These are phyloP conservation scores for Protosalanx chinensis DNA, from an alignment of 2,797 vertebrate genomes.

Conservation along the genomic window DNA sequence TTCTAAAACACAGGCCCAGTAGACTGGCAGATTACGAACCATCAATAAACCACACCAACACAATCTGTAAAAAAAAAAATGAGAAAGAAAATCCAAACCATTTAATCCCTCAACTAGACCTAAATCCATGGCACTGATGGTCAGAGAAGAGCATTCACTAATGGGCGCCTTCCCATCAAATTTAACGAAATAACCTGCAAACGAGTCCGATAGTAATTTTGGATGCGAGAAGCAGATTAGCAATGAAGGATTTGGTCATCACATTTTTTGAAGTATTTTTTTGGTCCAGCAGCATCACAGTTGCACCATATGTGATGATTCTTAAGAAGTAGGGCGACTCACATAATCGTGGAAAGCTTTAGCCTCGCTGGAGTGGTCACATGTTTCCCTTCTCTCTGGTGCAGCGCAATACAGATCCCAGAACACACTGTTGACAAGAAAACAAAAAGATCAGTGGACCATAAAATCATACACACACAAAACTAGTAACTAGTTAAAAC, in stretches of 20 bases:
- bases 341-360: slow-evolving; percentile 99
- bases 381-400: slow-evolving; percentile 97
- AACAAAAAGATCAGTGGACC: slow-evolving; percentile 1
- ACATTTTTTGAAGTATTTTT: not conserved
- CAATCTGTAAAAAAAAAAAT: not conserved
- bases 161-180: too few species aligned
- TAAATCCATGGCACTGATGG: too few species aligned
- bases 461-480: slow-evolving; percentile 6
- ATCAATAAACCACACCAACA: slow-evolving; percentile 5
- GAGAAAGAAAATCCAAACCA: not conserved
- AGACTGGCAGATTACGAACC: not conserved
- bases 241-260: not conserved
- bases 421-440: slow-evolving; percentile 82
- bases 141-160: too few species aligned
- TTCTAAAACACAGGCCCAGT: not conserved
- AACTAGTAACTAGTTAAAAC: not conserved
- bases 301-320: slow-evolving; percentile 27
- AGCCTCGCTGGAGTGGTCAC: slow-evolving; percentile 99
- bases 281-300: not conserved
- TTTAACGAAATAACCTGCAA: too few species aligned
- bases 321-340: slow-evolving; percentile 70
- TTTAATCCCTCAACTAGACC: not conserved
- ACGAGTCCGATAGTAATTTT: not conserved
- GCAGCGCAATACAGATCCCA: slow-evolving; percentile 99
- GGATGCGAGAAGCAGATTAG: not conserved